phyloP scores from a whole-genome alignment of 2,797 vertebrate genomes.

The Synanceia verrucosa region DNA sequence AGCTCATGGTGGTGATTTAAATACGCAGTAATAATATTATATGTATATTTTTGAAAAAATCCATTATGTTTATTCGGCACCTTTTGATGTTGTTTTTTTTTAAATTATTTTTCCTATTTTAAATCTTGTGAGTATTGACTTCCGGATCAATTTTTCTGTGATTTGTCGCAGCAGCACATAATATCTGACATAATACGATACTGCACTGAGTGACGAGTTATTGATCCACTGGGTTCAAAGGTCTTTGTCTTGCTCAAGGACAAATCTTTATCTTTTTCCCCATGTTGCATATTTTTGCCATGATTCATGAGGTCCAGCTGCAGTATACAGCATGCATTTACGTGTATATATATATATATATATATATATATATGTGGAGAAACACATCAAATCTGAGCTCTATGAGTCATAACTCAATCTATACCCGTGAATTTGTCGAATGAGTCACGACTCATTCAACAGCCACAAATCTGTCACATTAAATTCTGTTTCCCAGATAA shows the following conservation, averaged over 20 bases:
- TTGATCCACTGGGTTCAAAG: too few species aligned
- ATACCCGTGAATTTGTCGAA: constrained; percentile 21
- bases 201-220: not conserved
- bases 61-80: too few species aligned
- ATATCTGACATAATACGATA: constrained; percentile 7
- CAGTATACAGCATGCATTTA: too few species aligned
- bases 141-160: not conserved
- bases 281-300: not conserved
- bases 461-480: constrained; percentile 47
- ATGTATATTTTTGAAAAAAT: too few species aligned
- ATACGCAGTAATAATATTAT: too few species aligned
- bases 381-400: constrained; percentile 24
- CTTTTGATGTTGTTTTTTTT: too few species aligned
- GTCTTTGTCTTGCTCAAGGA: constrained; percentile 23
- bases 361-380: constrained; percentile 3
- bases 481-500: constrained; percentile 38
- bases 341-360: not conserved
- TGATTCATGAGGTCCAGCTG: too few species aligned
- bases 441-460: constrained; percentile 49
- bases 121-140: constrained; percentile 19
- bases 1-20: too few species aligned
- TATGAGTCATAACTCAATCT: constrained; percentile 48
- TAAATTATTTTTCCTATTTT: too few species aligned
- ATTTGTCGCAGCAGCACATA: not conserved
- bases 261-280: not conserved